A percentile compares a stretch with the other conserved stretches of the same genome.
phyloP scores from a whole-genome alignment of 2,888 invertebrate genomes.

The Tolmerus cingulatus region DNA sequence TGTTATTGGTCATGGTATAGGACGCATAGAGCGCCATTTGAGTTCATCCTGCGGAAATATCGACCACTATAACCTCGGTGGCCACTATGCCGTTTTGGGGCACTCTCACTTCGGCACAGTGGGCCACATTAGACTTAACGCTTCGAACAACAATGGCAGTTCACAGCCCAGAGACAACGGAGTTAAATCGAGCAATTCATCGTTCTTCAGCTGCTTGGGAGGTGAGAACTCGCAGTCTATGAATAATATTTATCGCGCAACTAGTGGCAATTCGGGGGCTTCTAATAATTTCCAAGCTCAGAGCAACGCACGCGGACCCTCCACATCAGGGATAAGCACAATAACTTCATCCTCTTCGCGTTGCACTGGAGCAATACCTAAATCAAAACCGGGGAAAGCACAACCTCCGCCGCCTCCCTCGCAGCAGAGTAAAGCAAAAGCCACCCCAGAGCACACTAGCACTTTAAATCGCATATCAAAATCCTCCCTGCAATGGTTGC shows the following conservation, averaged over 20 bases:
- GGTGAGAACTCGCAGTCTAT: conserved; percentile 64
- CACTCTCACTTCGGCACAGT: conserved; percentile 64
- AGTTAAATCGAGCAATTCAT: conserved; percentile 61
- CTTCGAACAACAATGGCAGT: conserved; percentile 49
- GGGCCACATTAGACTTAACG: conserved; percentile 62
- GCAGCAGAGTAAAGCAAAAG: conserved; percentile 53
- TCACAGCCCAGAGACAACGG: conserved; percentile 49
- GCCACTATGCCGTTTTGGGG: conserved; percentile 63
- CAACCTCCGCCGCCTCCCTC: conserved; percentile 22
- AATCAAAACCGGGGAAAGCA: conserved; percentile 42
- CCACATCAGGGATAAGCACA: background rate
- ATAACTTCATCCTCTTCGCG: conserved; percentile 20
- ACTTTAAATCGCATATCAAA: conserved; percentile 67
- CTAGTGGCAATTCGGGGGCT: conserved; percentile 50
- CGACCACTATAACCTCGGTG: conserved; percentile 64
- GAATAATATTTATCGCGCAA: conserved; percentile 61
- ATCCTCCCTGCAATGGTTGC: conserved; percentile 71
- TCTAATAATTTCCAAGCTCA: conserved; percentile 23
- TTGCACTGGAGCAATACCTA: conserved; percentile 49
- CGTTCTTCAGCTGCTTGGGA: conserved; percentile 63
- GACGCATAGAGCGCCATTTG: conserved; percentile 69
- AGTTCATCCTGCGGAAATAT: conserved; percentile 74
- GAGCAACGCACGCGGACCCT: background rate
- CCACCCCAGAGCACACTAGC: conserved; percentile 54
- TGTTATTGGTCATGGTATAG: conserved; percentile 67